Conservation (phyloP, 2,113 vertebrate species). For the Chaetorhynchus papuensis region DNA sequence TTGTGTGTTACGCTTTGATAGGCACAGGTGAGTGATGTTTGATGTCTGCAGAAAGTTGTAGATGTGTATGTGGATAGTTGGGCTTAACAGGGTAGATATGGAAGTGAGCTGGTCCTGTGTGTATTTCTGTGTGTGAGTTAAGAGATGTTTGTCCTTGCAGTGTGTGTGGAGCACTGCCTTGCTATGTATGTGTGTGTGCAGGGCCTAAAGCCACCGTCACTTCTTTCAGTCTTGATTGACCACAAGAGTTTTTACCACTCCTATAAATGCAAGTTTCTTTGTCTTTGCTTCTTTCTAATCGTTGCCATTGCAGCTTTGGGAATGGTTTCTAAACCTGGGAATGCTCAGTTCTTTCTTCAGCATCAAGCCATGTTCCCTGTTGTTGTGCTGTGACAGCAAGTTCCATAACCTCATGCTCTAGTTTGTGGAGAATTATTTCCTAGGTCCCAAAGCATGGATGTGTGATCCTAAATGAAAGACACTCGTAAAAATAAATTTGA, state of each 20-base stretch:
- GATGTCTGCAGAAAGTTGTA: not conserved
- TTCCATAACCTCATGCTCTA: not conserved
- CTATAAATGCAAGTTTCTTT: not conserved
- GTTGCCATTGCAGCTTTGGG: not conserved
- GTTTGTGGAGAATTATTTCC: not conserved
- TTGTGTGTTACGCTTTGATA: not conserved
- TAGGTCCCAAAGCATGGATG: not conserved
- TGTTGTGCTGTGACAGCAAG: not conserved
- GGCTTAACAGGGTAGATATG: not conserved
- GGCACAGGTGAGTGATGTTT: not conserved
- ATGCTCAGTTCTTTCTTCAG: not conserved
- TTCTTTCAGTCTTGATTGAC: not conserved
- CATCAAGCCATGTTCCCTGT: not conserved
- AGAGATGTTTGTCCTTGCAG: not conserved
- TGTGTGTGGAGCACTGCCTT: not conserved
- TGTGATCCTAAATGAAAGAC: not conserved
- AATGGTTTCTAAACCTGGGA: not conserved
- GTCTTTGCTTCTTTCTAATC: not conserved
- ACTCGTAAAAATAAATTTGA: not conserved
- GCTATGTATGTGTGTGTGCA: rapidly evolving
- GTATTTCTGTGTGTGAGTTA: not conserved
- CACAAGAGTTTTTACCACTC: not conserved
- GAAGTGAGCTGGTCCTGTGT: not conserved
- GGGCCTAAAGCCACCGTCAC: rapidly evolving
- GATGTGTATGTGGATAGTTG: not conserved